Evolutionary conservation across 2,888 invertebrate genomes (phyloP), one percentile per base, ranked within the genome.

Genomic region (Cerceris rybyensis): DNA sequence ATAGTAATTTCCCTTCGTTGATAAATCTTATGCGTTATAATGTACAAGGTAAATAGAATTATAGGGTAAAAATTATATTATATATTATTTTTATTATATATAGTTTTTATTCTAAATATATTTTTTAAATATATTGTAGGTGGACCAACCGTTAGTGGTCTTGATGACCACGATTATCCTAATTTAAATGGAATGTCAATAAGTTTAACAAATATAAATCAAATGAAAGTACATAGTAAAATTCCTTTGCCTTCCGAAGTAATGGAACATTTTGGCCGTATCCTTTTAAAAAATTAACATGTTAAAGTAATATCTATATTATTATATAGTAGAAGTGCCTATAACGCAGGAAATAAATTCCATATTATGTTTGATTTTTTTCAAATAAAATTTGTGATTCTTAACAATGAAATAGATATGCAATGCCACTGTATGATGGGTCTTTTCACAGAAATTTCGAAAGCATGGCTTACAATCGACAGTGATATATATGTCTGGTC

Each of bases 401-500:
- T 73, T 70, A 73, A 70, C 16, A 14, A 28, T 17, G 71, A 64
- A 65, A 79, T 92, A 98, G 98, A 98, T 93, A 97, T 98, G 94
- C 98, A 98, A 93, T 98, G 97, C 86, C 97, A 98, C 90, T 98
- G 98, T 91, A 96, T 97, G 94, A 98, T 99, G 98, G 99, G 99
- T 4, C 93, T 99, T 8, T 99, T 99, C 93, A 97, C 98, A 72
- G 98, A 98, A 92, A 98, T 99, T 84, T 96, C 96, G 69, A 94
- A 99, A 90, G 99, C 99, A 0, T 99, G 99, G 99, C 93, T 99
- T 70, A 98, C 98, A 6, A 98, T 99, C 85, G 99, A 99, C 91
- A 98, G 98, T 88, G 98, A 99, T 93, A 97, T 99, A 86, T 99
- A 98, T 93, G 95, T 99, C 50, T 99, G 99, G 99, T 97, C 98